phyloP scores from a whole-genome alignment of 2,113 vertebrate genomes.

The Otocyon megalotis region DNA sequence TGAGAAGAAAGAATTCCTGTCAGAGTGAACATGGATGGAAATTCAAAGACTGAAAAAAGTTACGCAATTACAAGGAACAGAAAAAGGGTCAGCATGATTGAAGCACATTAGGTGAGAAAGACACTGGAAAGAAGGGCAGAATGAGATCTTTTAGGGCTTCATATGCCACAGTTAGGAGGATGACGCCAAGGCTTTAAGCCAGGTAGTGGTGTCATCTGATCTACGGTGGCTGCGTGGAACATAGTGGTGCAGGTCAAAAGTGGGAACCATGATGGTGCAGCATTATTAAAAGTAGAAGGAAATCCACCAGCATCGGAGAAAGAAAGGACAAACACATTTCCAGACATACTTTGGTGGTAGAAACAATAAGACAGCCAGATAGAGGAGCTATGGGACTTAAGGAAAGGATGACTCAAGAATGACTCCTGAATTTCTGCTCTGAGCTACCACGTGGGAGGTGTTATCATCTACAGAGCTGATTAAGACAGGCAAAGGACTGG shows the following conservation, averaged over 20 bases:
- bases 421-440: conserved; percentile 35
- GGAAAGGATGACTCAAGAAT: conserved; percentile 59
- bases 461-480: conserved; percentile 48
- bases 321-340: background rate
- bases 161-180: background rate
- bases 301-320: background rate
- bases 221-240: background rate
- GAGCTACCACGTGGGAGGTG: conserved; percentile 36
- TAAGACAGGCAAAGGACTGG: conserved; percentile 8
- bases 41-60: background rate
- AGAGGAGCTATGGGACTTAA: background rate
- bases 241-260: background rate
- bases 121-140: background rate
- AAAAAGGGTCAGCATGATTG: background rate
- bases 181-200: background rate
- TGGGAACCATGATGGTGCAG: background rate
- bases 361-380: conserved; percentile 44
- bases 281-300: background rate
- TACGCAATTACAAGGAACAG: background rate
- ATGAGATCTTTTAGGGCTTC: background rate
- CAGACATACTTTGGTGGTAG: background rate
- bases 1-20: background rate
- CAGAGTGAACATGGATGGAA: background rate
- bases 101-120: background rate
- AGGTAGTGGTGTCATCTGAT: background rate